These are phyloP conservation scores for Drosophila maculinotata DNA, from an alignment of 2,888 invertebrate species.

Conservation along the genomic window DNA sequence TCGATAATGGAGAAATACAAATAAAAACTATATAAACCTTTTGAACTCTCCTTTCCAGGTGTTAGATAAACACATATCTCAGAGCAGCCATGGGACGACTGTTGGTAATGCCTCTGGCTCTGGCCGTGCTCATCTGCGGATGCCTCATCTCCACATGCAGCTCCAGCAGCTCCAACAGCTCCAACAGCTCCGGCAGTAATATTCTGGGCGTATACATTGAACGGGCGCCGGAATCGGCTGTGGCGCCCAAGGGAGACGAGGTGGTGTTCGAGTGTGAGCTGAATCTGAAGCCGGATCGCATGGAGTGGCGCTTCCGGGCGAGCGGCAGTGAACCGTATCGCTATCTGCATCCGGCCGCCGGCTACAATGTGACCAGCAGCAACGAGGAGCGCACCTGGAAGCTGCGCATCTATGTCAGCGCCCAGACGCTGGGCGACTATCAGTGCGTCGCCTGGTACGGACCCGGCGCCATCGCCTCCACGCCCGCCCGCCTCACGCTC, in stretches of 20 bases:
- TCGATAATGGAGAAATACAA: too few species aligned
- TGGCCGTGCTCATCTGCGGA: conserved; percentile 17
- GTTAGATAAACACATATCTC: background rate
- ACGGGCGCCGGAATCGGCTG: conserved; percentile 91
- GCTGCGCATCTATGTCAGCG: conserved; percentile 86
- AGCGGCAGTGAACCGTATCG: conserved; percentile 51
- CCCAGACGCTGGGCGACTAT: conserved; percentile 87
- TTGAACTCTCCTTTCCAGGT: too few species aligned
- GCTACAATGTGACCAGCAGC: conserved; percentile 83
- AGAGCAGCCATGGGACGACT: conserved; percentile 4
- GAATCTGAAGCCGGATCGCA: conserved; percentile 91
- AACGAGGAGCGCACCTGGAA: conserved; percentile 83
- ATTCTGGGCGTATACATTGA: conserved; percentile 89
- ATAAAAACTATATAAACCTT: too few species aligned
- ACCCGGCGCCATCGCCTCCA: conserved; percentile 92
- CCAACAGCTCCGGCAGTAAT: conserved; percentile 37
- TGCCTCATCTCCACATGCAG: conserved; percentile 15
- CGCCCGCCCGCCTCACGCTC: conserved; percentile 91
- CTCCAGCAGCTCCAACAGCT: background rate
- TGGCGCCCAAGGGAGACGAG: conserved; percentile 92
- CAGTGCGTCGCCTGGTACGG: conserved; percentile 96
- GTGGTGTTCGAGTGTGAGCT: conserved; percentile 93
- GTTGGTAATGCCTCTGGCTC: conserved; percentile 6
- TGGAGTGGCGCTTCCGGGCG: conserved; percentile 92
- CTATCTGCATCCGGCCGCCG: conserved; percentile 57